A percentile compares a stretch with the other conserved stretches of the same genome.
Conservation (phyloP, 2,888 invertebrate species). For the Molorchus minor region DNA sequence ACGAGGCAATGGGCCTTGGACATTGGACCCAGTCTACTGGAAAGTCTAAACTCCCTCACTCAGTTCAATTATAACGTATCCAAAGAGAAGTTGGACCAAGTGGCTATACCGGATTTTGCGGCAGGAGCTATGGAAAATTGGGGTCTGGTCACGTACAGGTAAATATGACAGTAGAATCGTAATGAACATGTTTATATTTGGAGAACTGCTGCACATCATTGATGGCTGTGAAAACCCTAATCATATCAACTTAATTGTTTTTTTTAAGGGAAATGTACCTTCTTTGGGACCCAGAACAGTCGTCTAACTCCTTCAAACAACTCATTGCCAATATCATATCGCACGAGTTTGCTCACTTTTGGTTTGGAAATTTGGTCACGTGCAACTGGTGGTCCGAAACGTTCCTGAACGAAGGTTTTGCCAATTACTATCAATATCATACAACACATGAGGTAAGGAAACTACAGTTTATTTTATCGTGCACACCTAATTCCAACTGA, state of each 20-base stretch:
- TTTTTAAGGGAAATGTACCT: conserved; percentile 50
- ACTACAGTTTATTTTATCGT: not conserved
- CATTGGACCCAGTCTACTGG: conserved; percentile 36
- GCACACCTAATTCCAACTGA: no score
- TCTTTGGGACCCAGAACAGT: conserved; percentile 63
- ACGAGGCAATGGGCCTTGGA: conserved; percentile 35
- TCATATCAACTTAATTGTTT: not conserved
- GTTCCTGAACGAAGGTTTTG: conserved; percentile 82
- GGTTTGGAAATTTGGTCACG: conserved; percentile 85
- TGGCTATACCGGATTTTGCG: conserved; percentile 20
- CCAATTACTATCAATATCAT: conserved; percentile 77
- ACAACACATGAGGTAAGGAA: conserved; percentile 36
- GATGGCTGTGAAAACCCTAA: not conserved
- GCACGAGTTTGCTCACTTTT: conserved; percentile 85
- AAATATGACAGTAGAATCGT: no score
- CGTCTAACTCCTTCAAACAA: conserved; percentile 70
- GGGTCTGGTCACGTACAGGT: conserved; percentile 23
- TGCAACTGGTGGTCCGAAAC: conserved; percentile 80
- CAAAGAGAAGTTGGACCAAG: conserved; percentile 17
- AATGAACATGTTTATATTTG: no score
- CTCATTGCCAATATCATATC: conserved; percentile 73
- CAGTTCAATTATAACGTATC: conserved; percentile 5
- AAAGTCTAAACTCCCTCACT: conserved; percentile 38
- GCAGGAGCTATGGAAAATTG: conserved; percentile 27
- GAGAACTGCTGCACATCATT: not conserved